Evolutionary conservation across 2,113 vertebrate genomes (phyloP), one percentile per base, ranked within the genome.

Genomic region (Propithecus coquereli): DNA sequence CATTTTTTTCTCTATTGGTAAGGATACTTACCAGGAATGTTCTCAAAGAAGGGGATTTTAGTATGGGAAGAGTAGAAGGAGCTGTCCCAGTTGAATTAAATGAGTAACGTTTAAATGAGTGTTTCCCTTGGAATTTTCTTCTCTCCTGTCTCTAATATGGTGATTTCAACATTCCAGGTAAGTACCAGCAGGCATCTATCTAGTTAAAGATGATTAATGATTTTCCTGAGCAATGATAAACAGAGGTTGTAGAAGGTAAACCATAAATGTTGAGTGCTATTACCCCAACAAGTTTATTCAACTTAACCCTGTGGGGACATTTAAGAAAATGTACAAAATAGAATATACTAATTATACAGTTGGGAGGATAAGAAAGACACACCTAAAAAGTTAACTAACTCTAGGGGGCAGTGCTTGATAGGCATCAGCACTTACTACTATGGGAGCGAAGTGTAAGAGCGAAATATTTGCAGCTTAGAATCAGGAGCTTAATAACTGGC

Each of bases 301-400:
- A 18, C 16, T 80, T 95, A 87, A 81, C 1, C 8, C 4, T 71
- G 30, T 74, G 43, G 18, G 27, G 14, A 92, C 87, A n/a, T 77
- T 83, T 85, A 83, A 87, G 73, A 90, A 94, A 94, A 88, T 63
- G n/a, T 81, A 73, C 22, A 71, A 81, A 94, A n/a, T 27, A 92
- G 59, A 91, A 81, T 82, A 59, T 66, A 63, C 16, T 86, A 82
- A 40, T 54, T 68, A 52, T n/a, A 30, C 17, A 45, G 23, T 12
- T n/a, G 34, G 7, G 25, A 22, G 92, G 89, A 34, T 30, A 86
- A 68, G 40, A 80, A 70, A 93, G 63, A 40, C 18, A 54, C 20
- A 25, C 4, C 6, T 12, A 61, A 61, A 88, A 81, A 86, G 43
- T 79, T 59, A 91, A 45, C 61, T 83, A 77, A 82, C 95, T 84